These are phyloP conservation scores for zebrafish (Danio rerio) DNA, from an alignment of 2,113 vertebrate genomes.

Conservation along the genomic window GRCz12tu NC_133180.1:71118501-71119000, in stretches of 20 bases:
- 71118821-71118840: slow-evolving; percentile 95
- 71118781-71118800: slow-evolving; percentile 87
- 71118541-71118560: too few species aligned
- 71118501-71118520: too few species aligned
- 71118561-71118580: too few species aligned
- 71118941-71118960: not conserved
- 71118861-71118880: slow-evolving; percentile 97
- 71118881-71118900: slow-evolving; percentile 74
- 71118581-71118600: too few species aligned
- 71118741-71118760: not conserved
- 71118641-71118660: too few species aligned
- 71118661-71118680: too few species aligned
- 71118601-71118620: too few species aligned
- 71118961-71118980: too few species aligned
- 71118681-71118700: too few species aligned
- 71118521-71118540: too few species aligned
- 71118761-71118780: slow-evolving; percentile 82
- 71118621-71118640: too few species aligned
- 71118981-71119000: too few species aligned
- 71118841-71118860: slow-evolving; percentile 91
- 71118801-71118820: slow-evolving; percentile 91
- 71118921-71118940: not conserved
- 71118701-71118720: not conserved
- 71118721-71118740: not conserved
- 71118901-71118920: not conserved